Base-by-base conservation (phyloP, 2,797 vertebrate species). In the Alcedo quadribrachys region DNA sequence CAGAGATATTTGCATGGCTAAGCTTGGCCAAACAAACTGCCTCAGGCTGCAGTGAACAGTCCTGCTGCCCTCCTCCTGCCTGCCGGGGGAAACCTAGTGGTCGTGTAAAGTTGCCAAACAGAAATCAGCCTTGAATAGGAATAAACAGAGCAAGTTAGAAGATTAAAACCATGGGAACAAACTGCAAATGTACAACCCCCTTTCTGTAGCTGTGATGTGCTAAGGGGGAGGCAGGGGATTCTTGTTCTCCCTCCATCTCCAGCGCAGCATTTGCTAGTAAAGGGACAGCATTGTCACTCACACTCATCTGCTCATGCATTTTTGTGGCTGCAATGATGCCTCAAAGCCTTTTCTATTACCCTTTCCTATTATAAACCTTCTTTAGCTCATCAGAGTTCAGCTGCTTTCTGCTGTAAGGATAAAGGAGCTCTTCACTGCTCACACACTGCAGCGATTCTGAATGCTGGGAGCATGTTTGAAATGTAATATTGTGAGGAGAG, bases 371-470 rank as follows among this genome's bases (percentile, higher is more conserved):
- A 93, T 32, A 94, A 87, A 91, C 27, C 74, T 89, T 65, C 81
- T 94, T 86, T 50, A 94, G 87, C 81, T 92, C 20, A 0, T 55
- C 77, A 80, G 63, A 81, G 88, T 85, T 88, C 84, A 67, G 84
- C 74, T 81, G 75, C 68, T 95, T 95, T 92, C 89, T 85, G 78
- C 73, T 91, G 66, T 15, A 84, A 89, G 90, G 74, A 95, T 95
- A 96, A 96, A 96, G 92, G 85, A 93, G 82, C 93, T 94, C 92
- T 97, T 95, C 94, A 95, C 51, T 95, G 66, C 75, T 89, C 87
- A 89, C 81, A 94, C 68, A 85, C 76, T 92, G 90, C 83, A 81
- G 71, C 12, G 81, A 88, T 95, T 93, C 91, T 94, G 87, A 92
- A 95, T 94, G 89, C 82, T 78, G 78, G 73, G 75, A 95, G 78